Evolutionary conservation across 2,797 vertebrate species (phyloP), one percentile per base, ranked within the genome.

Genomic region (Rhinophrynus dorsalis): DNA sequence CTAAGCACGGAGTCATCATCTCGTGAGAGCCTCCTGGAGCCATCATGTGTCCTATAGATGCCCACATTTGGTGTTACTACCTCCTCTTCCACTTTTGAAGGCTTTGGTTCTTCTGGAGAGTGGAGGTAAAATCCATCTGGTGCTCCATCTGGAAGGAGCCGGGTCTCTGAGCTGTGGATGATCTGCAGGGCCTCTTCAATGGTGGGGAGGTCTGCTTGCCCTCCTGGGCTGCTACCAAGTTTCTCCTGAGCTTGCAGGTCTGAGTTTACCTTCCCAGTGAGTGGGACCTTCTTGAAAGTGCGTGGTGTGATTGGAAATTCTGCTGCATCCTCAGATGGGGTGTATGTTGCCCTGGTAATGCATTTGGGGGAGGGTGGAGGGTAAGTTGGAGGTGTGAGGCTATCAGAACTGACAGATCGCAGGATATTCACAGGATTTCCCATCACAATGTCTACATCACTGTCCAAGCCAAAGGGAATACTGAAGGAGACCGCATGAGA

Each of bases 151-250:
- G 95, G 95, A 57, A 94, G 92, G 29, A 95, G 87, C 21, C 95
- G 91, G 32, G 93, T 93, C 79, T 97, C 95, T 1, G 94, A 92
- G 1, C 92, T 94, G 81, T 97, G 94, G 69, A 97, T 97, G 67
- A 97, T 97, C 83, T 96, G 93, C 64, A 97, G 82, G 6, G 95
- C 95, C 75, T 97, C 94, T 76, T 97, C 95, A 11, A 97, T 97
- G 42, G 94, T 96, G 11, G 95, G 95, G 21, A 95, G 82, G 68
- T 95, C 95, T 3, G 88, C 82, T 12, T 76, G 77, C 18, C 63
- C 85, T 0, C 76, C 85, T 0, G 66, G 77, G 17, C 92, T 69
- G 20, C 89, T 90, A 10, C 24, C 38, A 29, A 68, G 75, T 33
- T 64, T 69, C 38, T 38, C 58, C 15, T 89, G 88, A 13, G 80